Percentiles rank a stretch among this genome's conserved stretches.
Evolutionary conservation across 1,140 invertebrate genomes (phyloP).

Genomic region (Trigoniulus corallinus): DNA sequence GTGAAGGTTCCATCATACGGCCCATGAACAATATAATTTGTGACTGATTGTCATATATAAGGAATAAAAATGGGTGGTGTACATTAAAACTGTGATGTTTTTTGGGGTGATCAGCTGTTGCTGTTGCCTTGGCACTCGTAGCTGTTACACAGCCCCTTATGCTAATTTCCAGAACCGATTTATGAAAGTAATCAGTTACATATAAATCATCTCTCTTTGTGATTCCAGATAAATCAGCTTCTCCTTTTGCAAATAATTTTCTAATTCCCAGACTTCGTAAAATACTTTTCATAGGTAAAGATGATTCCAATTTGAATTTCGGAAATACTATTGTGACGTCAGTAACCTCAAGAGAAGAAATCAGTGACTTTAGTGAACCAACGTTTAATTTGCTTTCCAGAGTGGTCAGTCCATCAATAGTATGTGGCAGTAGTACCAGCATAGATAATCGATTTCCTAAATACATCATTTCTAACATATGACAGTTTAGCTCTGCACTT

Average conservation of each 20-base stretch:
- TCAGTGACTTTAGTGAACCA: conserved; percentile 11
- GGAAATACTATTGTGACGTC: conserved; percentile 61
- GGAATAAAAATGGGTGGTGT: conserved; percentile 58
- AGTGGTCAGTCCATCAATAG: conserved; percentile 7
- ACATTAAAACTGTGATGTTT: conserved; percentile 34
- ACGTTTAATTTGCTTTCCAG: conserved; percentile 13
- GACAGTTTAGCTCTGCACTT: conserved; percentile 41
- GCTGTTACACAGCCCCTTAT: conserved; percentile 47
- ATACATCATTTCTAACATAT: conserved; percentile 71
- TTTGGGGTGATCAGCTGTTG: conserved; percentile 27
- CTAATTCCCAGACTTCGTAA: conserved; percentile 45
- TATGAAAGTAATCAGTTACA: conserved; percentile 43
- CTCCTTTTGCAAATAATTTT: conserved; percentile 37
- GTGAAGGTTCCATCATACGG: conserved; percentile 18
- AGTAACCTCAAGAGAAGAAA: conserved; percentile 13
- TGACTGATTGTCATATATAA: conserved; percentile 40
- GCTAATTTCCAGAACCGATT: conserved; percentile 58
- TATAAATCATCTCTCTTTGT: conserved; percentile 28
- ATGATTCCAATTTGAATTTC: conserved; percentile 60
- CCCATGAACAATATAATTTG: conserved; percentile 23
- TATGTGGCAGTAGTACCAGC: conserved; percentile 32
- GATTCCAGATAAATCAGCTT: conserved; percentile 42
- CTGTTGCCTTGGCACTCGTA: conserved; percentile 46
- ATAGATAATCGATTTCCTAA: conserved; percentile 65
- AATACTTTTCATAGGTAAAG: conserved; percentile 41